Evolutionary conservation across 2,797 vertebrate species (phyloP), one percentile per base, ranked within the genome.

Genomic region (Galago senegalensis): DNA sequence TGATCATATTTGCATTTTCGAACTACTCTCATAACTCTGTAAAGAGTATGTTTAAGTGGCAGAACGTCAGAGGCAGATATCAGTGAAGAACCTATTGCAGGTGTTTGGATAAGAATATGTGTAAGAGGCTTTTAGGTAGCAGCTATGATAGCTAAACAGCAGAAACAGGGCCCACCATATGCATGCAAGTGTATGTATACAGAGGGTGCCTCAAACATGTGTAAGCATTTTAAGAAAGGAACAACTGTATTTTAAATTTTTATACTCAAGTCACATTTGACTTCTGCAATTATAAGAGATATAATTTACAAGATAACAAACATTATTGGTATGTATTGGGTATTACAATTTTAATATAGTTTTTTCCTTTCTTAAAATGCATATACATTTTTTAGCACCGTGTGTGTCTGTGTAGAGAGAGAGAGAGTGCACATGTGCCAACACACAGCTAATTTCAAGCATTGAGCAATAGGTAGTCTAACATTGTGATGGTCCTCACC

Each of bases 101-200:
- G 25, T 85, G 20, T 96, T 89, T 86, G 37, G 34, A 34, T 72
- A 91, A 83, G 34, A 87, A 77, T 81, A 14, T 49, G 49, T 49
- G 76, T 10, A 21, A 88, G 37, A 53, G 34, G 40, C 69, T 81
- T 67, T 86, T n/a, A 49, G 34, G 37, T 10, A 91, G 60, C 13
- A 75, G 25, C 17, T 73, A 0, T 80, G 20, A 79, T 69, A 72
- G 76, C 89, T 40, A 79, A 21, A 75, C 14, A 70, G 70, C 5
- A 65, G 67, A 79, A 76, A 23, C 7, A 58, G 23, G 69, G 31
- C 31, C 31, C 31, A 67, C 65, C 31, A n/a, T 67, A n/a, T 27
- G 25, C 27, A 27, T 63, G 27, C 16, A 13, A 31, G 29, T 65
- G 13, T 65, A 29, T 65, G 63, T 63, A 49, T 49, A 49, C 49